Percentiles rank a stretch among this genome's conserved stretches.
phyloP scores from a whole-genome alignment of 2,888 invertebrate species.

The Thumatha senex region DNA sequence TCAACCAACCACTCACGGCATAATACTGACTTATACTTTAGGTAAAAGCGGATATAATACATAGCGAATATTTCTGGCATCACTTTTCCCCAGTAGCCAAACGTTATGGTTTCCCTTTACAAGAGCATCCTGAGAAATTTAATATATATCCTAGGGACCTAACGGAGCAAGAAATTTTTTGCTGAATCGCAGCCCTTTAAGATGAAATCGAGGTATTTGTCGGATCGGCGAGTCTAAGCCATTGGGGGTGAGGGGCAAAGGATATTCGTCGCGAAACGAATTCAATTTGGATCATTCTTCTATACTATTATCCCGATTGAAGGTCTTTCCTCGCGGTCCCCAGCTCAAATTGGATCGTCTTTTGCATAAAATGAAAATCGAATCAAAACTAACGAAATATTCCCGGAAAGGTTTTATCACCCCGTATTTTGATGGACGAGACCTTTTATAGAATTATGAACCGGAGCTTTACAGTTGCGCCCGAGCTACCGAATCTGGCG shows the following conservation, averaged over 20 bases:
- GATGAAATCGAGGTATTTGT: conserved; percentile 54
- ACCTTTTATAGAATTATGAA: conserved; percentile 55
- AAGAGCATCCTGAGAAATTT: conserved; percentile 53
- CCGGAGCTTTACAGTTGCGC: conserved; percentile 20
- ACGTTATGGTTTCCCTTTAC: conserved; percentile 29
- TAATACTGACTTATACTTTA: conserved; percentile 4
- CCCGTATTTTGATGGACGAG: conserved; percentile 45
- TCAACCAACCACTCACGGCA: neutral
- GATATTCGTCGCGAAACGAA: conserved; percentile 54
- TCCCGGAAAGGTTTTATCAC: conserved; percentile 40
- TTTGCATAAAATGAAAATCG: conserved; percentile 81
- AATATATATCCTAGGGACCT: conserved; percentile 67
- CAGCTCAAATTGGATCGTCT: conserved; percentile 72
- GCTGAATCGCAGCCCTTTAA: conserved; percentile 69
- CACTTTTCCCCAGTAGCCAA: conserved; percentile 20
- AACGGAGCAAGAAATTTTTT: conserved; percentile 65
- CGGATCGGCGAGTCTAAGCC: conserved; percentile 49
- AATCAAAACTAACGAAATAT: conserved; percentile 76
- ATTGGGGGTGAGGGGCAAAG: conserved; percentile 31
- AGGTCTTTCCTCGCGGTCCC: conserved; percentile 54
- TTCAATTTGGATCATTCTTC: conserved; percentile 82
- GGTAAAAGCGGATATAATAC: conserved; percentile 2
- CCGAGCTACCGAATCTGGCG: conserved; percentile 22
- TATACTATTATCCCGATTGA: conserved; percentile 75
- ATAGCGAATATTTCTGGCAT: conserved; percentile 15